Conservation (phyloP, 35 echinoderm and acorn worm species). For the Lytechinus variegatus region DNA sequence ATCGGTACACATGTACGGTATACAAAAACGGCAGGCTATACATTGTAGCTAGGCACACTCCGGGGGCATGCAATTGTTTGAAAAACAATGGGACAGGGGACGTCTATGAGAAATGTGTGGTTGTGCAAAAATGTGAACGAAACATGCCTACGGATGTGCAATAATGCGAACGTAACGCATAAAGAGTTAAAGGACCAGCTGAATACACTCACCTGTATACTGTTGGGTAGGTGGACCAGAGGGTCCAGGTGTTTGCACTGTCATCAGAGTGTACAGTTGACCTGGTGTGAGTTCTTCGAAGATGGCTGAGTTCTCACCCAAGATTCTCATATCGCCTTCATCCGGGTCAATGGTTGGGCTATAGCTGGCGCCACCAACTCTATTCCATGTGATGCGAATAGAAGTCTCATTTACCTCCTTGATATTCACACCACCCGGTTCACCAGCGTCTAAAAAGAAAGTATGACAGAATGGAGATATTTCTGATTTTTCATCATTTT, state of each 20-base stretch:
- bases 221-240: constrained; percentile 16
- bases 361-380: background rate
- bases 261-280: background rate
- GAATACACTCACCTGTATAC: constrained; percentile 11
- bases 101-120: too few relatives aligned
- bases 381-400: constrained; percentile 51
- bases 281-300: background rate
- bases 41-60: too few relatives aligned
- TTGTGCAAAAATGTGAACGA: too few relatives aligned
- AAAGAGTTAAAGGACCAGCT: too few relatives aligned
- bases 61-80: too few relatives aligned
- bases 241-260: background rate
- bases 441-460: constrained; percentile 42
- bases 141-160: too few relatives aligned
- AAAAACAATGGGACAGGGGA: too few relatives aligned
- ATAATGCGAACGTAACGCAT: too few relatives aligned
- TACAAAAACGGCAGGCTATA: too few relatives aligned
- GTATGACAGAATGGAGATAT: too few relatives aligned
- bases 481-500: background rate
- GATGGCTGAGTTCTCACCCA: background rate
- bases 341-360: background rate
- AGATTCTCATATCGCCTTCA: background rate
- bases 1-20: too few relatives aligned
- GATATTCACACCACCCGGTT: constrained; percentile 59
- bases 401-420: constrained; percentile 45